Conservation (phyloP, 2,888 invertebrate genomes). For the Drosophila paramelanica region DNA sequence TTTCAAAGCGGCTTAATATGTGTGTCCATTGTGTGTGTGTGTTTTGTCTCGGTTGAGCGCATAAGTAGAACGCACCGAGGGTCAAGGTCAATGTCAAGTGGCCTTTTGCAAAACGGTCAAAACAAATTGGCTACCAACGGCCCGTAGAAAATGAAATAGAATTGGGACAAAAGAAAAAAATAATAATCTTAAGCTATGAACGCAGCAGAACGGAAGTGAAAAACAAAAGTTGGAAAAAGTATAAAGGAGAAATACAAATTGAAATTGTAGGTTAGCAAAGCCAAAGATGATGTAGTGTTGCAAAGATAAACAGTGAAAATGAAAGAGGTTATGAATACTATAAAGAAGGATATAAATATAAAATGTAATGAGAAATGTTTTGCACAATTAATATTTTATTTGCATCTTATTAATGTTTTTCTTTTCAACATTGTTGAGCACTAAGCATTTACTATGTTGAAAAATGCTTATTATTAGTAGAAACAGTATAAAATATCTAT, state of each 20-base stretch:
- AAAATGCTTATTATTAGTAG: no score
- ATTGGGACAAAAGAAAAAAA: constrained; percentile 15
- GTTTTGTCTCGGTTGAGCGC: constrained; percentile 44
- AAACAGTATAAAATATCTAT: no score
- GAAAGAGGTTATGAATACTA: no score
- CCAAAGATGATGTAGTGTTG: not conserved
- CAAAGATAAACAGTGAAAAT: not conserved
- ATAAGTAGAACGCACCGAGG: constrained; percentile 57
- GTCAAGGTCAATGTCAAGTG: constrained; percentile 67
- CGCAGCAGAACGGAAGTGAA: constrained; percentile 38
- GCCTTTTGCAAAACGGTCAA: constrained; percentile 20
- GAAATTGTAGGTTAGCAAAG: constrained; percentile 25
- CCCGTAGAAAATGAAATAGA: constrained; percentile 39
- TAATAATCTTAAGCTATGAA: constrained; percentile 5
- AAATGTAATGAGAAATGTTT: no score
- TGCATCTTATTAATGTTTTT: no score
- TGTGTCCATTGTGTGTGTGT: constrained; percentile 13
- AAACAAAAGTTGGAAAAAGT: constrained; percentile 25
- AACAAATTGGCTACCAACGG: constrained; percentile 50
- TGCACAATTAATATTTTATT: no score
- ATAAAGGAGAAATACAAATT: constrained; percentile 18
- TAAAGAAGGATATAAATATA: no score
- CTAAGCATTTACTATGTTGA: no score
- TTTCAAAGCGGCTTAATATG: constrained; percentile 48
- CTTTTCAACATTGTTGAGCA: no score